Evolutionary conservation across 2,797 vertebrate species (phyloP).

Genomic region (Melanotaenia parkinsoni): DNA sequence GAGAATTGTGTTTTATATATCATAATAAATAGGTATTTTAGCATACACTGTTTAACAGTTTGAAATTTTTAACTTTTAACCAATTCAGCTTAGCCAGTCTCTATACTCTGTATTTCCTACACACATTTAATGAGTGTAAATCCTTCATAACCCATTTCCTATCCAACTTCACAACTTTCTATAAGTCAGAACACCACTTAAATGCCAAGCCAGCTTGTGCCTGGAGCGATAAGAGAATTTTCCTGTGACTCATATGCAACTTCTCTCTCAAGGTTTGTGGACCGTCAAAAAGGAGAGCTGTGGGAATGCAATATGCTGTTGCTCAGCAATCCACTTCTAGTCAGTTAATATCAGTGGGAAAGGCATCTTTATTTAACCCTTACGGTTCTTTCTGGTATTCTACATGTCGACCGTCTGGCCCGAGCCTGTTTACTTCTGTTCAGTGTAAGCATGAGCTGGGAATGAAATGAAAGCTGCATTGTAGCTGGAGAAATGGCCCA

Average conservation of each 20-base stretch:
- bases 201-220: constrained; percentile 69
- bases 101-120: not conserved
- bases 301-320: constrained; percentile 54
- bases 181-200: constrained; percentile 56
- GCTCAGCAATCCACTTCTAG: constrained; percentile 60
- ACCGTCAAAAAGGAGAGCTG: constrained; percentile 51
- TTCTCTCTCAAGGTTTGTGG: constrained; percentile 63
- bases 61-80: constrained; percentile 25
- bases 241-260: constrained; percentile 70
- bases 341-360: constrained; percentile 57
- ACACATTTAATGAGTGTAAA: constrained; percentile 40
- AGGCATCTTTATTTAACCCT: constrained; percentile 64
- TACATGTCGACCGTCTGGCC: constrained; percentile 49
- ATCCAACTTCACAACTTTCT: constrained; percentile 48
- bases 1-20: not conserved
- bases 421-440: constrained; percentile 57
- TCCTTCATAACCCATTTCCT: constrained; percentile 51
- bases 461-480: constrained; percentile 61
- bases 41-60: constrained; percentile 7
- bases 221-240: constrained; percentile 73
- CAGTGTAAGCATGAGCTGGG: constrained; percentile 24
- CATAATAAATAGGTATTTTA: not conserved
- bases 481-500: constrained; percentile 25
- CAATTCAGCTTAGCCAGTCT: constrained; percentile 15
- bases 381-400: constrained; percentile 42